These are phyloP conservation scores for Picus viridis DNA, from an alignment of 2,797 vertebrate genomes.

Conservation along the genomic window DNA sequence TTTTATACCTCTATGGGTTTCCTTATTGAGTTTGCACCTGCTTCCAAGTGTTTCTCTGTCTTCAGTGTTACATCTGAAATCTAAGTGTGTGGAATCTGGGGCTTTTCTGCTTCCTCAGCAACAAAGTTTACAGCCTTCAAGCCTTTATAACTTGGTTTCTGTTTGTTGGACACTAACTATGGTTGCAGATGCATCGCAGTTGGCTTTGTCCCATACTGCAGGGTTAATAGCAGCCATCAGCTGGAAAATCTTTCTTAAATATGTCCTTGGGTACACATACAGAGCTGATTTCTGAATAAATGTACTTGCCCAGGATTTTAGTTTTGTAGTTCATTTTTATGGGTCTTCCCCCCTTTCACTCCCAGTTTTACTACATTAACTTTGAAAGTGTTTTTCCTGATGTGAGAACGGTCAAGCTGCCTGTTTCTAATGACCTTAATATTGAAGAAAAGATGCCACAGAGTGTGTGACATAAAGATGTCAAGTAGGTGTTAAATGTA, in stretches of 20 bases:
- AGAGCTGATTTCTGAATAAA: neutral
- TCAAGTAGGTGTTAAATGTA: neutral
- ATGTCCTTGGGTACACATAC: neutral
- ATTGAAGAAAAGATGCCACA: neutral
- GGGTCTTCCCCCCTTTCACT: neutral
- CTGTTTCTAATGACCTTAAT: constrained; percentile 4
- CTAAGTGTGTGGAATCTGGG: neutral
- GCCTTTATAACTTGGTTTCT: neutral
- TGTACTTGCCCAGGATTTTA: neutral
- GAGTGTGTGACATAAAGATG: neutral
- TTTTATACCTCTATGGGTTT: neutral
- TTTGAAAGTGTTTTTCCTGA: neutral
- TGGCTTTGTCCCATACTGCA: neutral
- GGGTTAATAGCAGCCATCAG: neutral
- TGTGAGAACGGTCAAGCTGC: neutral
- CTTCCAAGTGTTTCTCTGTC: neutral
- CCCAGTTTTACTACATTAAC: neutral
- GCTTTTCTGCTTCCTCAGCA: neutral
- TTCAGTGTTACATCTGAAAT: neutral
- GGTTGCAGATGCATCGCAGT: neutral
- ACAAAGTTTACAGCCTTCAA: neutral
- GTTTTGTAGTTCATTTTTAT: neutral
- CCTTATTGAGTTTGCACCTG: neutral
- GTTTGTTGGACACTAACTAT: neutral
- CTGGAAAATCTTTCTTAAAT: neutral